Base-by-base conservation (phyloP, 2,113 vertebrate species). In the Paracanthobrama guichenoti region DNA sequence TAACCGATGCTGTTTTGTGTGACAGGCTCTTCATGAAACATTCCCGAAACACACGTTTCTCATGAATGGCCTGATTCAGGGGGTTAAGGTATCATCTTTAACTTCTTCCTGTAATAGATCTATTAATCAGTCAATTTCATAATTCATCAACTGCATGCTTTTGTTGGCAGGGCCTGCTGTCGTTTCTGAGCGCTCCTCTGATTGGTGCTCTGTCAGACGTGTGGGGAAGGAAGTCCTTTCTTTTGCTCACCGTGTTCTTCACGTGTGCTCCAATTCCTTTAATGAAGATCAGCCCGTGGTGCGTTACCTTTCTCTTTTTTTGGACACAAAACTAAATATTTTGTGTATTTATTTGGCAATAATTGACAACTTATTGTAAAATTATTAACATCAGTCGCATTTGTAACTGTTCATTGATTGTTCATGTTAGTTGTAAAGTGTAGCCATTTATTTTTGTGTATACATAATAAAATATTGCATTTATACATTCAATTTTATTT, bases 251-350 rank as follows among this genome's bases (percentile, higher is more conserved):
- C 1, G 96, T 97, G 0, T 97, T 97, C 90, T 97, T 97, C 92
- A 97, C 96, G 1, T 97, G 96, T 88, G 95, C 95, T 79, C 96
- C 96, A 11, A 97, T 97, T 90, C 96, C 96, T 79, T 89, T 97
- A 2, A 96, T 97, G 96, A 96, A 96, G 93, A 96, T 96, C 91
- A 97, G 96, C 89, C 96, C 96, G 0, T 96, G 96, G 96, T 97
- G 87, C 10, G 94, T 94, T 5, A 22, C 0, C 28, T 6, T 42
- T 2, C 22, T 31, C 35, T 26, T 20, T 26, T 57, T 72, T 73
- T 39, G 16, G 2, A 31, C 78, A 24, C 3, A 11, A 10, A 66
- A 22, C n/a, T 1, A 16, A 28, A 48, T 48, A 14, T 60, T 12
- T n/a, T 12, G 18, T 79, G 2, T 7, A 14, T 3, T 60, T 59